A percentile compares a stretch with the other conserved stretches of the same genome.
phyloP scores from a whole-genome alignment of 2,888 invertebrate genomes.

The Volucella zonaria region DNA sequence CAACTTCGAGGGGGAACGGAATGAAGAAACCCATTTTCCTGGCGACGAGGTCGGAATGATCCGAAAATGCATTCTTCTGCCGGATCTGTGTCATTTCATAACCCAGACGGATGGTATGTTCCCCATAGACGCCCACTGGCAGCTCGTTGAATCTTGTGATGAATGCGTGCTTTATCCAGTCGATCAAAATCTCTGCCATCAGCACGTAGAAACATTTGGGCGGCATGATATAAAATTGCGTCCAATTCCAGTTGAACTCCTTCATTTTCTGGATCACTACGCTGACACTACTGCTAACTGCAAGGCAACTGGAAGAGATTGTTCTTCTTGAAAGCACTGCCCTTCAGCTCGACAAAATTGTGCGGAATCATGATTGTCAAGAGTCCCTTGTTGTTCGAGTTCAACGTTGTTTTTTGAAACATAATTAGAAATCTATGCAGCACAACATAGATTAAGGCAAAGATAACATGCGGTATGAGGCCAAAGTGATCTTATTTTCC shows the following conservation, averaged over 20 bases:
- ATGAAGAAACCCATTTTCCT: slow-evolving; percentile 97
- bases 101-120: slow-evolving; percentile 95
- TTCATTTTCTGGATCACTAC: slow-evolving; percentile 99
- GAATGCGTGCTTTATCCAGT: slow-evolving; percentile 99
- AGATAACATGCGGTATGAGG: slow-evolving; percentile 93
- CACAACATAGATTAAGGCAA: slow-evolving; percentile 95
- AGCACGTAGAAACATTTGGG: slow-evolving; percentile 95
- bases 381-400: slow-evolving; percentile 98
- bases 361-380: slow-evolving; percentile 99
- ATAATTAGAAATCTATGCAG: slow-evolving; percentile 94
- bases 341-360: slow-evolving; percentile 99
- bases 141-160: slow-evolving; percentile 99
- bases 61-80: slow-evolving; percentile 97
- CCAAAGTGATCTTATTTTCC: slow-evolving; percentile 92
- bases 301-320: slow-evolving; percentile 99
- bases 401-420: slow-evolving; percentile 98
- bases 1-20: slow-evolving; percentile 94
- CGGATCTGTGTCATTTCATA: slow-evolving; percentile 96
- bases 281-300: slow-evolving; percentile 97
- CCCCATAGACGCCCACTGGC: slow-evolving; percentile 95
- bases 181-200: slow-evolving; percentile 96
- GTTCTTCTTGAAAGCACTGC: slow-evolving; percentile 99
- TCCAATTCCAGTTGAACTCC: slow-evolving; percentile 97
- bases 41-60: slow-evolving; percentile 97
- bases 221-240: slow-evolving; percentile 93